These are phyloP conservation scores for Boloria euphrosyne DNA, from an alignment of 2,888 invertebrate species.

Conservation along the genomic window DNA sequence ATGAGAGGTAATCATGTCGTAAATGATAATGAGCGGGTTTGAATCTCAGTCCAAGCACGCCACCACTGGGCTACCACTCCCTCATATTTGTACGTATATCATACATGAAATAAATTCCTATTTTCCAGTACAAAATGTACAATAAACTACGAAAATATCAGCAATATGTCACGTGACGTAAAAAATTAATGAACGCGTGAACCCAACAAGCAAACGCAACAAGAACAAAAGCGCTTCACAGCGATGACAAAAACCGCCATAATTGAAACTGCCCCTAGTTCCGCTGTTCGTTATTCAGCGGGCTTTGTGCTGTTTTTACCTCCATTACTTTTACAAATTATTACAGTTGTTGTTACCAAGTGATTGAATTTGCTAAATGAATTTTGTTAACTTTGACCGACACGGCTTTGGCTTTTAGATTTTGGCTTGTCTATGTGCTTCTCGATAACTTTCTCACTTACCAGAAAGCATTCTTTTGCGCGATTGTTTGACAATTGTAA, in stretches of 20 bases:
- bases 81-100: too few species aligned
- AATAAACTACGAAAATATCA: not conserved
- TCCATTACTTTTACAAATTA: slow-evolving; percentile 11
- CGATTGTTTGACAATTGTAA: too few species aligned
- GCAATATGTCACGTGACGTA: slow-evolving; percentile 6
- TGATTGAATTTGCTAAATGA: slow-evolving; percentile 8
- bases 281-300: slow-evolving; percentile 18
- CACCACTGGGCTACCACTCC: too few species aligned
- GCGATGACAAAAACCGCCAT: slow-evolving; percentile 29
- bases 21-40: too few species aligned
- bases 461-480: too few species aligned
- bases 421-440: not conserved
- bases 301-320: slow-evolving; percentile 23
- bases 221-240: slow-evolving; percentile 14
- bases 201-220: slow-evolving; percentile 1
- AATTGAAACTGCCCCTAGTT: slow-evolving; percentile 33
- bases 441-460: too few species aligned
- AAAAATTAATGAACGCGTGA: slow-evolving; percentile 13
- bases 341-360: slow-evolving; percentile 13
- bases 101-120: not conserved
- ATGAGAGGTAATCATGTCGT: too few species aligned
- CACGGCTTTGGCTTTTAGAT: not conserved
- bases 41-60: too few species aligned
- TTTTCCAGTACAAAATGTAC: not conserved
- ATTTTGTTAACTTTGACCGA: too few species aligned